phyloP scores from a whole-genome alignment of 2,888 invertebrate species.

The Aphrophora alni region DNA sequence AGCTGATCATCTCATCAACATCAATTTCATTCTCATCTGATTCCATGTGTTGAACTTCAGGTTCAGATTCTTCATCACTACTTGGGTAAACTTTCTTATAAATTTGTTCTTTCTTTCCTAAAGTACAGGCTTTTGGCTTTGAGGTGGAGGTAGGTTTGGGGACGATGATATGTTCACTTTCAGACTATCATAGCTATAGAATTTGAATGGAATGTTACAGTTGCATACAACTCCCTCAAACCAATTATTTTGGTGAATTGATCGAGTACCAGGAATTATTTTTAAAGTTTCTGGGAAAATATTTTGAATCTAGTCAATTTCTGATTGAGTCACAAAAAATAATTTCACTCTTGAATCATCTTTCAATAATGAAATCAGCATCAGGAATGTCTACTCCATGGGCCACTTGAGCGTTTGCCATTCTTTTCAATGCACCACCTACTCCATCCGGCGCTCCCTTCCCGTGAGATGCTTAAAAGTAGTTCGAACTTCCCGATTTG shows the following conservation, averaged over 20 bases:
- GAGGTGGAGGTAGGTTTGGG: too few relatives aligned
- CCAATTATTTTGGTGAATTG: slow-evolving; percentile 22
- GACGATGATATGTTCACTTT: too few relatives aligned
- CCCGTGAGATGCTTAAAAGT: slow-evolving; percentile 28
- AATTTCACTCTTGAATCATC: slow-evolving; percentile 13
- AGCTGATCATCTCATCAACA: too few relatives aligned
- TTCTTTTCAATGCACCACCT: slow-evolving; percentile 25
- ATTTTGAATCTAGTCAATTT: not conserved
- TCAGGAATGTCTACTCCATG: slow-evolving; percentile 26
- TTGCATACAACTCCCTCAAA: not conserved
- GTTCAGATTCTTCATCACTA: too few relatives aligned
- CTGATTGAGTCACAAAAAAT: slow-evolving; percentile 11
- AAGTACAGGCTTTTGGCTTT: too few relatives aligned
- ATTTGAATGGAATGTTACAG: slow-evolving; percentile 2
- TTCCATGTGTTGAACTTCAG: too few relatives aligned
- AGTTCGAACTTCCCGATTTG: slow-evolving; percentile 13
- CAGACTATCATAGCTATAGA: too few relatives aligned
- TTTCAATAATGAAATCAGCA: slow-evolving; percentile 15
- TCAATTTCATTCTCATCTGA: too few relatives aligned
- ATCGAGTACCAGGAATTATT: slow-evolving; percentile 9
- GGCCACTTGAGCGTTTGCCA: slow-evolving; percentile 15
- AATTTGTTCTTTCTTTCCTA: too few relatives aligned
- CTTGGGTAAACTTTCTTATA: too few relatives aligned
- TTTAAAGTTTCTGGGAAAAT: not conserved
- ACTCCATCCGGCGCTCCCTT: slow-evolving; percentile 36